phyloP scores from a whole-genome alignment of 1,140 invertebrate genomes.

The Drosophila repleta region DNA sequence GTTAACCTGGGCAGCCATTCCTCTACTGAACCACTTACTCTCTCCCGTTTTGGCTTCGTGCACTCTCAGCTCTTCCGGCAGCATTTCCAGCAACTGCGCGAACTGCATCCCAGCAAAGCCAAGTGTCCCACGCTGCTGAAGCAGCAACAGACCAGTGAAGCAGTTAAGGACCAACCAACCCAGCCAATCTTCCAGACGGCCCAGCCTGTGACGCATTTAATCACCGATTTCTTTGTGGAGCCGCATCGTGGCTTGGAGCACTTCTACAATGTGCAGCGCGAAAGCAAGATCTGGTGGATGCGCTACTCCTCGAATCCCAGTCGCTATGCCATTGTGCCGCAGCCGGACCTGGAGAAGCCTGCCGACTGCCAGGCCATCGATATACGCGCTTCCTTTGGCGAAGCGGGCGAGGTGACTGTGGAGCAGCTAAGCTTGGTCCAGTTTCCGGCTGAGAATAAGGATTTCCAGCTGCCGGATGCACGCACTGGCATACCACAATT shows the following conservation, averaged over 20 bases:
- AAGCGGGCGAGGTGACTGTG: constrained; percentile 42
- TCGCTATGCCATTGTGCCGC: constrained; percentile 85
- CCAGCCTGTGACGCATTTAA: constrained; percentile 27
- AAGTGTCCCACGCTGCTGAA: constrained; percentile 63
- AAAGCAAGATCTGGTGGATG: constrained; percentile 92
- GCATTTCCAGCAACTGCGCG: constrained; percentile 26
- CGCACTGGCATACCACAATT: constrained; percentile 37
- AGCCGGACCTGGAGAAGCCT: constrained; percentile 67
- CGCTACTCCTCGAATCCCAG: constrained; percentile 88
- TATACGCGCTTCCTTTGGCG: constrained; percentile 57
- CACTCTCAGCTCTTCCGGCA: constrained; percentile 30
- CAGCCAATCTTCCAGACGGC: constrained; percentile 27
- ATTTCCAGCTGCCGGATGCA: constrained; percentile 44
- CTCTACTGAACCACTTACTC: neutral
- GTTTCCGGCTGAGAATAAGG: constrained; percentile 8
- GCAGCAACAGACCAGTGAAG: constrained; percentile 7
- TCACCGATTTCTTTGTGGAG: constrained; percentile 67
- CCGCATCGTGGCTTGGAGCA: constrained; percentile 57
- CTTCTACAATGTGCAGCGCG: constrained; percentile 87
- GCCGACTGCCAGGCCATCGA: constrained; percentile 63
- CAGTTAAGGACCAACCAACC: neutral
- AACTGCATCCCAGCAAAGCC: constrained; percentile 50
- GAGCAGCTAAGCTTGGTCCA: constrained; percentile 64
- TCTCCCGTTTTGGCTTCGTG: constrained; percentile 54
- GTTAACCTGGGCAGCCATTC: constrained; percentile 35